Percentiles rank a stretch among this genome's conserved stretches.
phyloP scores from a whole-genome alignment of 1,140 invertebrate species.

The Chlorops oryzae region DNA sequence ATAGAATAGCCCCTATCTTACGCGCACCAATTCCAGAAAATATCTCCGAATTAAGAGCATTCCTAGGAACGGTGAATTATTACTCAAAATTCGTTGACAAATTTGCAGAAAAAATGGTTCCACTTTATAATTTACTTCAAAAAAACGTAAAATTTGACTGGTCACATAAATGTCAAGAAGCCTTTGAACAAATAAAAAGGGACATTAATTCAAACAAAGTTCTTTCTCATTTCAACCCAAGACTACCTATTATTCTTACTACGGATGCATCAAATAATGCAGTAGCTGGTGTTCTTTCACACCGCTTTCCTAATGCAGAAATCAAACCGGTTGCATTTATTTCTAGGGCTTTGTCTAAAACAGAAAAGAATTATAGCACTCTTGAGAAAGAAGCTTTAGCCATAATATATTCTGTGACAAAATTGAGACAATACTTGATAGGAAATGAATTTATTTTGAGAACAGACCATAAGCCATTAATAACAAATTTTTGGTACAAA shows the following conservation, averaged over 20 bases:
- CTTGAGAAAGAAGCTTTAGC: slow-evolving; percentile 25
- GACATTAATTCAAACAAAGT: too few species aligned
- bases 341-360: slow-evolving; percentile 15
- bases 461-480: slow-evolving; percentile 50
- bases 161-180: too few species aligned
- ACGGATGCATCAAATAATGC: slow-evolving; percentile 17
- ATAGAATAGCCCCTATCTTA: too few species aligned
- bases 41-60: too few species aligned
- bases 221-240: slow-evolving; percentile 16
- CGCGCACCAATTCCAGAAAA: too few species aligned
- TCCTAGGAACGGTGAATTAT: not conserved
- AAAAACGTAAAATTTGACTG: too few species aligned
- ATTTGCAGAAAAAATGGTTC: slow-evolving; percentile 1
- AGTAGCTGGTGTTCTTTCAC: slow-evolving; percentile 14
- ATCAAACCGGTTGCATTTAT: slow-evolving; percentile 15
- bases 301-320: slow-evolving; percentile 1
- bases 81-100: slow-evolving; percentile 8
- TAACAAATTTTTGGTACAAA: slow-evolving; percentile 30
- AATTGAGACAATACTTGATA: slow-evolving; percentile 4
- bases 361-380: slow-evolving; percentile 21
- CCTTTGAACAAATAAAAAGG: too few species aligned
- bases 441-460: slow-evolving; percentile 19
- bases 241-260: slow-evolving; percentile 13
- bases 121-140: too few species aligned
- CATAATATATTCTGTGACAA: slow-evolving; percentile 5